Evolutionary conservation across 2,888 invertebrate species (phyloP).

Genomic region (Dendrolimus pini): DNA sequence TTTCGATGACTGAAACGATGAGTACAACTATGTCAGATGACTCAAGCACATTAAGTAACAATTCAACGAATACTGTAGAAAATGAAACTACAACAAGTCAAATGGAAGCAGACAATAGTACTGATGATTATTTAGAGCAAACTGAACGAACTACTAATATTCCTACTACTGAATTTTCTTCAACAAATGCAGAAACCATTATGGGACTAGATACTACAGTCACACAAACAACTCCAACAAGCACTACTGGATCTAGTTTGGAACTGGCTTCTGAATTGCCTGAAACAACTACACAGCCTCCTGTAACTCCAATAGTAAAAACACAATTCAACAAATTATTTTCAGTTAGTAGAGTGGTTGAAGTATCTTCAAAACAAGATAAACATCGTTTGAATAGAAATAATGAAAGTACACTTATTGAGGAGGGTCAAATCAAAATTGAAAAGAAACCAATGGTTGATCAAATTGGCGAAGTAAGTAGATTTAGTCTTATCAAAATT

Average conservation of each 20-base stretch:
- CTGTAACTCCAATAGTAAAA: constrained; percentile 51
- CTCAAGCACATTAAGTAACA: constrained; percentile 31
- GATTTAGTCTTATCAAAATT: constrained; percentile 81
- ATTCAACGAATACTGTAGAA: constrained; percentile 37
- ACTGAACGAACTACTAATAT: constrained; percentile 42
- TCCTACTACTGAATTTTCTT: constrained; percentile 39
- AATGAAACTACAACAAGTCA: constrained; percentile 39
- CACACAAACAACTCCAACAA: constrained; percentile 8
- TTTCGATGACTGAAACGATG: constrained; percentile 42
- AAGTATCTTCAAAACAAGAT: constrained; percentile 80
- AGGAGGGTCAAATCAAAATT: constrained; percentile 71
- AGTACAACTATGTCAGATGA: constrained; percentile 29
- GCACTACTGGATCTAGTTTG: constrained; percentile 2
- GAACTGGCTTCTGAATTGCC: constrained; percentile 12
- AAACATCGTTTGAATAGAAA: constrained; percentile 76
- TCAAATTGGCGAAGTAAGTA: constrained; percentile 82
- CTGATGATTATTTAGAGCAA: constrained; percentile 58
- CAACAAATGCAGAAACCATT: constrained; percentile 30
- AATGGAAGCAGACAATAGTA: constrained; percentile 50
- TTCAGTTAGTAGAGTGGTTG: constrained; percentile 82
- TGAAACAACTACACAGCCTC: constrained; percentile 26
- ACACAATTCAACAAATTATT: constrained; percentile 78
- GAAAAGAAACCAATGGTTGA: constrained; percentile 78
- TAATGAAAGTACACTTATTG: constrained; percentile 67
- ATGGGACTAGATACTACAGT: constrained; percentile 18